phyloP scores from a whole-genome alignment of 1,140 invertebrate species.

The Belonocnema kinseyi region DNA sequence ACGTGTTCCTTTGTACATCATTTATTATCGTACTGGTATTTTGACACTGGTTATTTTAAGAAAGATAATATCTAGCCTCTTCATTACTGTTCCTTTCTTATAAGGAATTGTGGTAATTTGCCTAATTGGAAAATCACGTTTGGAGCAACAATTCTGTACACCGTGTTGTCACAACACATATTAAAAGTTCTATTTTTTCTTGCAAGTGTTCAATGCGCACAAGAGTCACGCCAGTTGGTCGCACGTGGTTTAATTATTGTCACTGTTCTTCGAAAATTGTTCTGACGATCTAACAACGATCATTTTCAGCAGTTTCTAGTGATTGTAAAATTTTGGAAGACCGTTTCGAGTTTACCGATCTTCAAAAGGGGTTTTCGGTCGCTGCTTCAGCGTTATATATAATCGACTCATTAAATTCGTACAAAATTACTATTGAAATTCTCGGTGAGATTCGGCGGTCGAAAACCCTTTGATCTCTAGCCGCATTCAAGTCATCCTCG shows the following conservation, averaged over 20 bases:
- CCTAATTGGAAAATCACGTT: slow-evolving; percentile 52
- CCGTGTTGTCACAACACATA: slow-evolving; percentile 32
- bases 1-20: slow-evolving; percentile 70
- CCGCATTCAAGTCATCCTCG: slow-evolving; percentile 31
- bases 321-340: slow-evolving; percentile 8
- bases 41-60: slow-evolving; percentile 75
- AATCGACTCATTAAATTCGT: neutral
- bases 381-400: neutral
- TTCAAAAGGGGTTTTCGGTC: neutral
- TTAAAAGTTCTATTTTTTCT: neutral
- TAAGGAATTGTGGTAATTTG: slow-evolving; percentile 54
- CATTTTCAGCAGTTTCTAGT: slow-evolving; percentile 21
- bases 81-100: slow-evolving; percentile 48
- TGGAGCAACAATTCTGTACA: slow-evolving; percentile 46
- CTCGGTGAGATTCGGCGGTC: neutral
- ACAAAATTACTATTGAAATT: slow-evolving; percentile 20
- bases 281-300: slow-evolving; percentile 21
- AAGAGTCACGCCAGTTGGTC: neutral
- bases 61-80: slow-evolving; percentile 74
- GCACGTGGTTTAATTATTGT: slow-evolving; percentile 61
- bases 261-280: slow-evolving; percentile 55
- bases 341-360: neutral
- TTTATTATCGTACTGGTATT: slow-evolving; percentile 73
- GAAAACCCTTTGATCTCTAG: slow-evolving; percentile 7
- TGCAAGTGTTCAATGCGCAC: neutral